Conservation (phyloP, 1,140 invertebrate species). For the Bilobella aurantiaca region DNA sequence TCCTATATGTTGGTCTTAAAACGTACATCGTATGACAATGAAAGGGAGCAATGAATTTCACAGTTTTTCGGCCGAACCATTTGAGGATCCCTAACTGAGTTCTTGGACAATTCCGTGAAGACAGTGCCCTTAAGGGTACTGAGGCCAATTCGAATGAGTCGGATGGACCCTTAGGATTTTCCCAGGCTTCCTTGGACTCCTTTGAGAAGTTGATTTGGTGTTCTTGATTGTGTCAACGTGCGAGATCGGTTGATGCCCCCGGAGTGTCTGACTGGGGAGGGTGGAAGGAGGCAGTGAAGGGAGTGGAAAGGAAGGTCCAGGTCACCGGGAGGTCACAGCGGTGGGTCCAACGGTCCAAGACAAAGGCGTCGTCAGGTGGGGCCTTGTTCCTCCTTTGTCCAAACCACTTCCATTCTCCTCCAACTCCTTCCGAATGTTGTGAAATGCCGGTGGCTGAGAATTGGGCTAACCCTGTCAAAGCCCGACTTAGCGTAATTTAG, state of each 20-base stretch:
- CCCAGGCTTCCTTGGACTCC: neutral
- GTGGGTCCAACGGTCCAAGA: neutral
- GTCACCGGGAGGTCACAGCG: slow-evolving; percentile 7
- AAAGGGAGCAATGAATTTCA: too few relatives aligned
- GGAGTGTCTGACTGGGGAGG: neutral
- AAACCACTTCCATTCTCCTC: neutral
- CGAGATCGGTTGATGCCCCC: slow-evolving; percentile 13
- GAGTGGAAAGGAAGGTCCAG: slow-evolving; percentile 16
- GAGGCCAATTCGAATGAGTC: too few relatives aligned
- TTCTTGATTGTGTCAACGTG: neutral
- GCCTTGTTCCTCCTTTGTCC: neutral
- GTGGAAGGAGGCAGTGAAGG: slow-evolving; percentile 18
- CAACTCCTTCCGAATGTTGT: neutral
- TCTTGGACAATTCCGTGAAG: too few relatives aligned
- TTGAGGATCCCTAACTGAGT: too few relatives aligned
- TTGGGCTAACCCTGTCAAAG: neutral
- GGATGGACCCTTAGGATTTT: neutral
- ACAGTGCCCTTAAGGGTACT: too few relatives aligned
- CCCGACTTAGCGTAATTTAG: neutral
- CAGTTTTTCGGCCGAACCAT: too few relatives aligned
- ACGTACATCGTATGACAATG: too few relatives aligned
- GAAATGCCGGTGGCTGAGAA: neutral
- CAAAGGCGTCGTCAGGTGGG: slow-evolving; percentile 9
- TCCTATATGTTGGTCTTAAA: too few relatives aligned
- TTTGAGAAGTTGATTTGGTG: neutral